These are phyloP conservation scores for Parasteatoda tepidariorum DNA, from an alignment of 1,140 invertebrate species.

Conservation along the genomic window DNA sequence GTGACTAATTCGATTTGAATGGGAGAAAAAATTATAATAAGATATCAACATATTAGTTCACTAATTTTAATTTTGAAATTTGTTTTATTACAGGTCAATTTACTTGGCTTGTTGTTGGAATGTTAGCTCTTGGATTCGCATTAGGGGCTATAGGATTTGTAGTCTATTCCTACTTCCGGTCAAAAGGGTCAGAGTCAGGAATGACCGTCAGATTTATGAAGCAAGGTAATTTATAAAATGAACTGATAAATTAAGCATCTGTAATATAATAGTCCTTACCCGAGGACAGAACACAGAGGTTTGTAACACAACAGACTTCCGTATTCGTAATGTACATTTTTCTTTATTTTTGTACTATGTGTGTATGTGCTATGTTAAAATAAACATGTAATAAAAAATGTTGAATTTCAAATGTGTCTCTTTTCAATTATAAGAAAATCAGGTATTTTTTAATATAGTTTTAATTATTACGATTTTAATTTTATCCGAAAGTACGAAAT, in stretches of 20 bases:
- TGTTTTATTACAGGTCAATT: slow-evolving; percentile 37
- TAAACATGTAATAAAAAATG: neutral
- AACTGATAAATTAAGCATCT: neutral
- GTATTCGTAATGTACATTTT: slow-evolving; percentile 1
- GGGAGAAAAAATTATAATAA: too few relatives aligned
- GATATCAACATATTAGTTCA: too few relatives aligned
- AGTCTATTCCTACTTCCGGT: slow-evolving; percentile 24
- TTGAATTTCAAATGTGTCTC: too few relatives aligned
- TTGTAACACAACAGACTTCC: neutral
- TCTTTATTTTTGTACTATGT: neutral
- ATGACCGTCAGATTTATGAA: slow-evolving; percentile 53
- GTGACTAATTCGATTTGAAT: too few relatives aligned
- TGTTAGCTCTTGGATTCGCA: slow-evolving; percentile 31
- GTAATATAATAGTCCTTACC: neutral
- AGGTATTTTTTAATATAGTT: too few relatives aligned
- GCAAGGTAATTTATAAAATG: slow-evolving; percentile 11
- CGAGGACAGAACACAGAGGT: neutral
- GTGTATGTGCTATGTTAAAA: slow-evolving; percentile 3
- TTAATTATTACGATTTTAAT: too few relatives aligned
- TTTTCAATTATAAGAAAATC: too few relatives aligned
- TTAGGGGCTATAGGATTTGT: slow-evolving; percentile 41
- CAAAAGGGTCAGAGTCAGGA: neutral
- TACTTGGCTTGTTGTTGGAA: slow-evolving; percentile 41
- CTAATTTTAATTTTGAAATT: too few relatives aligned
- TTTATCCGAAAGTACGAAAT: too few relatives aligned